Percentiles rank a stretch among this genome's conserved stretches.
These are phyloP conservation scores for Corydoras maculifer DNA, from an alignment of 2,113 vertebrate species.

Conservation along the genomic window DNA sequence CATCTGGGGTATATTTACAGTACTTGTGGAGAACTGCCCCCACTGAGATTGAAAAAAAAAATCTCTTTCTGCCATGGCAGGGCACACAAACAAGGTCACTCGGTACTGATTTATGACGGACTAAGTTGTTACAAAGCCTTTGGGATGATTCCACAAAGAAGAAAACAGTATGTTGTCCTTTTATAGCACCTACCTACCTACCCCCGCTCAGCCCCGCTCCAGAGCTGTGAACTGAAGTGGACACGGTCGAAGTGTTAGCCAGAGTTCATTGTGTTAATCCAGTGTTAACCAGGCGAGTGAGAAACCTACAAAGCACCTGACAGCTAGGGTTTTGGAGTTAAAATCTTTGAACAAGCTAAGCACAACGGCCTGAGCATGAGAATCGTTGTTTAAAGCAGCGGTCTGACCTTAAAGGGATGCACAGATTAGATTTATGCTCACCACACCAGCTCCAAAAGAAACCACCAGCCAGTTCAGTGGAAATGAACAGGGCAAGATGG, in stretches of 20 bases:
- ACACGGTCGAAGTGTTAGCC: conserved; percentile 32
- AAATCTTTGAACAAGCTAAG: conserved; percentile 10
- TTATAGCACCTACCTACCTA: background rate
- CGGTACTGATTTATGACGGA: conserved; percentile 23
- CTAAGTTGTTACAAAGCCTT: conserved; percentile 8
- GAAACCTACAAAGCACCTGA: conserved; percentile 44
- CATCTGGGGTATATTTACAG: conserved; percentile 39
- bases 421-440: background rate
- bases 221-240: conserved; percentile 40
- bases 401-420: background rate
- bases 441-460: background rate
- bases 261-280: conserved; percentile 49
- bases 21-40: conserved; percentile 16
- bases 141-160: conserved; percentile 15
- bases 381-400: background rate
- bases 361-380: background rate
- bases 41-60: conserved; percentile 18
- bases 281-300: conserved; percentile 38
- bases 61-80: background rate
- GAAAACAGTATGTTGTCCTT: conserved; percentile 2
- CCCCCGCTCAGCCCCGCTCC: background rate
- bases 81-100: conserved; percentile 1
- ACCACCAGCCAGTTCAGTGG: background rate
- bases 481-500: background rate
- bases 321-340: conserved; percentile 10